Evolutionary conservation across 2,113 vertebrate genomes (phyloP), one percentile per base, ranked within the genome.

Genomic region (Calyptomena viridis): DNA sequence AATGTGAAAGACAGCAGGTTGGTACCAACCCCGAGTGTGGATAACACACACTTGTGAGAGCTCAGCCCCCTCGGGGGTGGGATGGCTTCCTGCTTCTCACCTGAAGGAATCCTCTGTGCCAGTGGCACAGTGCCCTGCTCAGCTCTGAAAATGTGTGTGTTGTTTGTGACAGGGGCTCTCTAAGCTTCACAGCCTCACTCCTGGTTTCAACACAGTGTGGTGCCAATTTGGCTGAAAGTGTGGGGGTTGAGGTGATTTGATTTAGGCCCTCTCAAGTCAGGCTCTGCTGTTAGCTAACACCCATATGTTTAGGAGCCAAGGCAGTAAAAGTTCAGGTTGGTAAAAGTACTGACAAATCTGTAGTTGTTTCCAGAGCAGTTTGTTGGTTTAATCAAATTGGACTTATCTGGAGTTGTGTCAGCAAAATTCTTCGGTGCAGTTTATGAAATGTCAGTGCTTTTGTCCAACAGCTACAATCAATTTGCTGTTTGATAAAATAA

Each of bases 391-490:
- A 81, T 67, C 89, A 94, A 79, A 95, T n/a, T 16, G 66, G 81
- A 8, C 81, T 89, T 46, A 25, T 27, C 87, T 84, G 73, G 78
- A 75, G 62, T 71, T 17, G 74, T 73, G 91, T 91, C 84, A 93
- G 96, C 89, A 73, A 30, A 89, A 94, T 76, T 91, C 80, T 78
- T 84, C 73, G 4, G 71, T 40, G 93, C 46, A 4, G 49, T 89
- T 95, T 78, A 55, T 82, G 82, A 94, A 94, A 79, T 87, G 74
- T 68, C 75, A 82, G 56, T 91, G 89, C 58, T 94, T 92, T 88
- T 59, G 77, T 91, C 94, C 93, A 87, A 50, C 82, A 91, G 94
- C 91, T 95, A 82, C 91, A 83, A 95, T 94, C 89, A 92, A 91
- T 93, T 87, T 90, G 89, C 78, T 53, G 56, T 79, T 80, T 90